These are phyloP conservation scores for Subanguina moxae DNA, from an alignment of 1,140 invertebrate species.

Conservation along the genomic window DNA sequence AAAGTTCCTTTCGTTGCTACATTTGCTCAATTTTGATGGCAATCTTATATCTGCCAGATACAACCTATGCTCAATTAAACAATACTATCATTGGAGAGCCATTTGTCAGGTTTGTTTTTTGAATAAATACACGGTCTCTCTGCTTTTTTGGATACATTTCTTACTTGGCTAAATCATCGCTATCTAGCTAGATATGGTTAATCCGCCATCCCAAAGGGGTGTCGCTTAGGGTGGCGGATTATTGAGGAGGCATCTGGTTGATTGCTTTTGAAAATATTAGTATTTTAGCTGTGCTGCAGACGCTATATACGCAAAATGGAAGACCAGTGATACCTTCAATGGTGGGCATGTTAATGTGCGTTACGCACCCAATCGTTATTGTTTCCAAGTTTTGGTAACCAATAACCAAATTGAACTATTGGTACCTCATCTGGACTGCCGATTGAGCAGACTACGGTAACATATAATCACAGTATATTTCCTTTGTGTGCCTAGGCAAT, in stretches of 20 bases:
- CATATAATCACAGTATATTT: no score
- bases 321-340: conserved; percentile 39
- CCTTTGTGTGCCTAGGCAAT: no score
- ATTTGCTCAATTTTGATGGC: background rate
- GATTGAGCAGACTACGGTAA: conserved; percentile 27
- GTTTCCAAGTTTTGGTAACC: conserved; percentile 45
- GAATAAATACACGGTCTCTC: no score
- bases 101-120: conserved; percentile 4
- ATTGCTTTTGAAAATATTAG: background rate
- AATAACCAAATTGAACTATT: conserved; percentile 44
- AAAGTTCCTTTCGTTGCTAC: background rate
- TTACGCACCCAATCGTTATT: conserved; percentile 46
- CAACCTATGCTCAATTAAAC: conserved; percentile 6
- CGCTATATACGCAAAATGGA: conserved; percentile 47
- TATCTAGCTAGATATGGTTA: no score
- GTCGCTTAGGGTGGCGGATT: background rate
- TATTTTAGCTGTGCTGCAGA: conserved; percentile 44
- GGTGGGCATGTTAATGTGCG: conserved; percentile 42
- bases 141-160: no score
- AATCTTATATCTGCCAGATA: background rate
- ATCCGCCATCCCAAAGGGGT: background rate
- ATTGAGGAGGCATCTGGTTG: background rate
- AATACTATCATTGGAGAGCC: conserved; percentile 5
- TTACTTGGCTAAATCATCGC: no score
- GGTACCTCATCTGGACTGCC: conserved; percentile 40